A percentile compares a stretch with the other conserved stretches of the same genome.
Conservation (phyloP, 2,113 vertebrate species). For the Hydropotes inermis region DNA sequence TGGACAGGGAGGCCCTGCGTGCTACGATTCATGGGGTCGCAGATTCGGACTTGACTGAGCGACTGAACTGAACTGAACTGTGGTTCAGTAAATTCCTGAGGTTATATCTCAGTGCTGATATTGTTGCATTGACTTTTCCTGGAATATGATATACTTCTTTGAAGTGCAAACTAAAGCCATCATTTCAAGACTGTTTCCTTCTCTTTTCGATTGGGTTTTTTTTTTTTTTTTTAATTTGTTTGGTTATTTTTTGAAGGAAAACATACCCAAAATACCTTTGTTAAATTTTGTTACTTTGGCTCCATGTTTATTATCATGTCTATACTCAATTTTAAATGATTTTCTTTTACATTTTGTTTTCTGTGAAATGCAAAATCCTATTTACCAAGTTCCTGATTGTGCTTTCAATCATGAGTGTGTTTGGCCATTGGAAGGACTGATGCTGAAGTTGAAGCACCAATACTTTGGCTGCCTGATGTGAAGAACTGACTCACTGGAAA, state of each 20-base stretch:
- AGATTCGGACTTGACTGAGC: no score
- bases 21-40: no score
- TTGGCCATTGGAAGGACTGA: neutral
- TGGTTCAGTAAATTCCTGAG: neutral
- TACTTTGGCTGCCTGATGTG: neutral
- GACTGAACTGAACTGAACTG: no score
- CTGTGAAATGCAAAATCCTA: neutral
- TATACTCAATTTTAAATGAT: neutral
- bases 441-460: neutral
- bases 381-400: neutral
- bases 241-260: neutral
- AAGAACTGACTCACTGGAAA: neutral
- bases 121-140: neutral
- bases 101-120: neutral
- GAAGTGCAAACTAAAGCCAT: conserved; percentile 19
- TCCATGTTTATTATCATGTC: neutral
- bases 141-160: neutral
- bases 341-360: conserved; percentile 7
- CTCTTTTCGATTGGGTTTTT: neutral
- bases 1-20: no score
- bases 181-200: neutral
- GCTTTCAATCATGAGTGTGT: neutral
- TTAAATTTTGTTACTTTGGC: neutral
- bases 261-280: neutral
- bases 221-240: neutral